Evolutionary conservation across 2,113 vertebrate species (phyloP).

Genomic region (Actenoides lindsayi): DNA sequence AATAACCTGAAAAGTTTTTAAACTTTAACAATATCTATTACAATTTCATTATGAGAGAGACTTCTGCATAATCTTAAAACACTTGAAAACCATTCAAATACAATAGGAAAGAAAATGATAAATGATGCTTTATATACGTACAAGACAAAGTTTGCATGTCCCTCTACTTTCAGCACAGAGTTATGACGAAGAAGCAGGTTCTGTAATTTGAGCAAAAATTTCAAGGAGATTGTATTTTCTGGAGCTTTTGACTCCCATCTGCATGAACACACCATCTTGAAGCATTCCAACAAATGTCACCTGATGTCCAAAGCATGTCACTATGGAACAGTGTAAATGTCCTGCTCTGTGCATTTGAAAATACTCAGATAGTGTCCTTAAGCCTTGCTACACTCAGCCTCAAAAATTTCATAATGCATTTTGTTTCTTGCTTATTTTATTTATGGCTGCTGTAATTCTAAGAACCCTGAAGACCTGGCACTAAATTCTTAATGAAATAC

Average conservation of each 20-base stretch:
- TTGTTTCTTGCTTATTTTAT: neutral
- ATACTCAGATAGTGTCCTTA: neutral
- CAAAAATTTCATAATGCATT: neutral
- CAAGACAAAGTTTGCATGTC: neutral
- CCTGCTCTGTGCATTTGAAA: neutral
- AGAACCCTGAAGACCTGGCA: neutral
- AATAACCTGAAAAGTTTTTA: neutral
- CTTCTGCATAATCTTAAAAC: neutral
- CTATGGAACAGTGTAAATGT: neutral
- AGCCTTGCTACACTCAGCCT: neutral
- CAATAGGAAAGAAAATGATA: neutral
- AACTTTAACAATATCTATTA: neutral
- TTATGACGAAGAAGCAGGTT: neutral
- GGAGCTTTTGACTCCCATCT: neutral
- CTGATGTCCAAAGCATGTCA: neutral
- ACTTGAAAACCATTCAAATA: neutral
- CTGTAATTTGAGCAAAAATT: neutral
- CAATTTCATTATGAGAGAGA: neutral
- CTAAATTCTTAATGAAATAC: neutral
- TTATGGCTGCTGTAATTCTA: neutral
- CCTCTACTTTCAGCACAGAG: neutral
- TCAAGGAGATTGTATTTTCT: neutral
- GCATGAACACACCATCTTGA: neutral
- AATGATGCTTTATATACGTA: neutral
- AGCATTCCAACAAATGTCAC: neutral